A percentile compares a stretch with the other conserved stretches of the same genome.
Evolutionary conservation across 2,888 invertebrate genomes (phyloP).

Genomic region (Bugulina stolonifera): DNA sequence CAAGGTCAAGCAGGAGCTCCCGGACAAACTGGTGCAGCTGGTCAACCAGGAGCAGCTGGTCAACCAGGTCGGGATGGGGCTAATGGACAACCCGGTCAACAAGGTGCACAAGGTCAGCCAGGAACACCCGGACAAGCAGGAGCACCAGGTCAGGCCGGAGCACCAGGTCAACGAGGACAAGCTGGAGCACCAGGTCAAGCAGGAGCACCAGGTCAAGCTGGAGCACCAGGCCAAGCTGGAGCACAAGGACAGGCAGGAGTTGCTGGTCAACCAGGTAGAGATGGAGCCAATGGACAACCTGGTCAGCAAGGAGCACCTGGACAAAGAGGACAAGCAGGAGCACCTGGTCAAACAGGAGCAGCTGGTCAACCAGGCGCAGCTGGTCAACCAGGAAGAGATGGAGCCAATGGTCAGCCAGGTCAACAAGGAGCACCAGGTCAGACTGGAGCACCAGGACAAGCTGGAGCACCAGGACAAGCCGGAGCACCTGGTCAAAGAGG

Average conservation of each 20-base stretch:
- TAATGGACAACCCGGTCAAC: slow-evolving; percentile 7
- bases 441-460: neutral
- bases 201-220: neutral
- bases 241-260: neutral
- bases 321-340: neutral
- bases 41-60: slow-evolving; percentile 24
- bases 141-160: neutral
- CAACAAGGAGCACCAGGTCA: slow-evolving; percentile 16
- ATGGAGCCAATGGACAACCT: no score
- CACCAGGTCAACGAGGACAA: neutral
- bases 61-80: slow-evolving; percentile 10
- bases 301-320: slow-evolving; percentile 5
- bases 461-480: slow-evolving; percentile 1
- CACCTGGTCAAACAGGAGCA: neutral
- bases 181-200: neutral
- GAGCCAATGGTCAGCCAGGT: neutral
- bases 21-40: slow-evolving; percentile 5
- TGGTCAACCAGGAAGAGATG: neutral
- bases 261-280: slow-evolving; percentile 28
- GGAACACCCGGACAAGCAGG: slow-evolving; percentile 10
- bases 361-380: neutral
- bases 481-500: slow-evolving; percentile 1
- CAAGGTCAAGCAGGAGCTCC: slow-evolving; percentile 22
- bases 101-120: neutral
- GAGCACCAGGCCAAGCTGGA: slow-evolving; percentile 10